Conservation (phyloP, 1,140 invertebrate genomes). For the Leptopilina boulardi region DNA sequence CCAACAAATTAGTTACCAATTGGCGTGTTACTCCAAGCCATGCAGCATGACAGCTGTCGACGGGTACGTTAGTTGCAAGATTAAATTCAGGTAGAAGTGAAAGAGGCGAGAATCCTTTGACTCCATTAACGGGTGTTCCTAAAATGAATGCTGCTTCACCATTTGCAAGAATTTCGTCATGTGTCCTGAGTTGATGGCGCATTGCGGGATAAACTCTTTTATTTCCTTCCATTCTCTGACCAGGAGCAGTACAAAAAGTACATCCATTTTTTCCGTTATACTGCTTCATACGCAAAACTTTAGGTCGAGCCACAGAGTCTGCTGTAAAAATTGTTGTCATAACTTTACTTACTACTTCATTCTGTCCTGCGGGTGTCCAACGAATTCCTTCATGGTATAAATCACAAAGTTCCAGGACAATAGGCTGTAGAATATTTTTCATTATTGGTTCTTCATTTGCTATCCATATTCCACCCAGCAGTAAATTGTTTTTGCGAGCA, state of each 20-base stretch:
- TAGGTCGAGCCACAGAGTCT: conserved; percentile 32
- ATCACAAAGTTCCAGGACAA: conserved; percentile 1
- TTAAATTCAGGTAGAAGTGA: conserved; percentile 40
- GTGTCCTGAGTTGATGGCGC: not conserved
- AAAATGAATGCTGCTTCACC: not conserved
- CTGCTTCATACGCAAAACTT: conserved; percentile 1
- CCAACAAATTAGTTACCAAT: too few relatives aligned
- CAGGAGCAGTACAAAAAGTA: too few relatives aligned
- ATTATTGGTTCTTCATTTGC: too few relatives aligned
- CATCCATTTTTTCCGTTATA: conserved; percentile 31
- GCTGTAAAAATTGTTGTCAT: conserved; percentile 17
- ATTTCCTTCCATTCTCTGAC: not conserved
- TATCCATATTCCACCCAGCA: too few relatives aligned
- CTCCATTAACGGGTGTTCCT: conserved; percentile 26
- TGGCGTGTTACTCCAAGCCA: too few relatives aligned
- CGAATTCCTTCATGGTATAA: conserved; percentile 16
- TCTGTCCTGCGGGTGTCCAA: conserved; percentile 15
- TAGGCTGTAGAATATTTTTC: conserved; percentile 39
- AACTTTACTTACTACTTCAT: conserved; percentile 32
- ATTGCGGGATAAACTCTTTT: conserved; percentile 29
- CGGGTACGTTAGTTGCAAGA: conserved; percentile 34
- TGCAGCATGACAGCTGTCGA: conserved; percentile 42
- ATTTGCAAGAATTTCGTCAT: not conserved
- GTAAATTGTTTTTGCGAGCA: conserved; percentile 21
- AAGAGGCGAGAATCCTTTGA: conserved; percentile 45